Percentiles rank a stretch among this genome's conserved stretches.
Evolutionary conservation across 2,113 vertebrate species (phyloP).

Genomic region (Ibidorhyncha struthersii): DNA sequence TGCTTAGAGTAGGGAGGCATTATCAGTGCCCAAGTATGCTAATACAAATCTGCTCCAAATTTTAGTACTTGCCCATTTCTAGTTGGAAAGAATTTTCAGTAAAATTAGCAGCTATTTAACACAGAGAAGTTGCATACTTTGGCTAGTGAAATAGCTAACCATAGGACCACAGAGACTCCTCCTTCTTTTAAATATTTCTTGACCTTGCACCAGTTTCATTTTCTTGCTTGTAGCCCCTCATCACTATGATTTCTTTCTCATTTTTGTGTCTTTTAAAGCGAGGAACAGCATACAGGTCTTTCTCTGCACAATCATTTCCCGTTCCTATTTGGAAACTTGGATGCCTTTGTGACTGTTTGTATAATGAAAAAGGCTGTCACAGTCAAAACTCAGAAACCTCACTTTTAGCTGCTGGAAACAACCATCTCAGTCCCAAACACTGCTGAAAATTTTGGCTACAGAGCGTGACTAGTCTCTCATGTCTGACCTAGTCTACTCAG

Average conservation of each 20-base stretch:
- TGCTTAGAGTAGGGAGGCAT: not conserved
- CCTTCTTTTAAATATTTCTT: not conserved
- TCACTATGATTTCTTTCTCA: not conserved
- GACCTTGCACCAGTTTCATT: not conserved
- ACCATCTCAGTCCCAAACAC: not conserved
- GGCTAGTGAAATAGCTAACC: not conserved
- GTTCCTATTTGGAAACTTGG: not conserved
- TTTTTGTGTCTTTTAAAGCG: not conserved
- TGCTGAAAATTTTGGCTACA: slow-evolving; percentile 1
- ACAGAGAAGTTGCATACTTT: not conserved
- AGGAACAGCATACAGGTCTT: not conserved
- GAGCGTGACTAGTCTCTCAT: not conserved
- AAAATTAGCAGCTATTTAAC: not conserved
- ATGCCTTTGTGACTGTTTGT: not conserved
- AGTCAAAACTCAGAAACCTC: not conserved
- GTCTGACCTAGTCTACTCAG: not conserved
- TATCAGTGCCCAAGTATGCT: not conserved
- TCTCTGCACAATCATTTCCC: not conserved
- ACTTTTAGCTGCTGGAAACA: not conserved
- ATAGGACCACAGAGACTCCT: not conserved
- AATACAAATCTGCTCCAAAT: not conserved
- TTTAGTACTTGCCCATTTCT: not conserved
- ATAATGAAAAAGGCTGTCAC: not conserved
- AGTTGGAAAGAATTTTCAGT: not conserved
- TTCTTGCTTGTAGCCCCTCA: not conserved